Base-by-base conservation (phyloP, 2,888 invertebrate genomes). In the Apoda limacodes region DNA sequence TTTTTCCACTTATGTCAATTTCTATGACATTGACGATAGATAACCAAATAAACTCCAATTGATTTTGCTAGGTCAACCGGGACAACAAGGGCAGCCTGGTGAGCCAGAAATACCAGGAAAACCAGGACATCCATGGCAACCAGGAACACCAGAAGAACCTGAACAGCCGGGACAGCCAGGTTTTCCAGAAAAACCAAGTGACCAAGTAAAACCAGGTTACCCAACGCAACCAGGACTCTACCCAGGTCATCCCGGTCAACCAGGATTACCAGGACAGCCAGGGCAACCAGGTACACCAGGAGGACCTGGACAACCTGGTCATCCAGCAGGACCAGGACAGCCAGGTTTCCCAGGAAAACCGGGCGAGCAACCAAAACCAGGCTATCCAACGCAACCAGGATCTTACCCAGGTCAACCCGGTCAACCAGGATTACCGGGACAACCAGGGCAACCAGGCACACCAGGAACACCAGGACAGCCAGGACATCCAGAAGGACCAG, bases 181-280 rank as follows among this genome's bases (percentile, higher is more conserved):
- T 3, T 28, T 34, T 14, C 55, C 63, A 1, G 57, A 48, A 9
- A 17, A 40, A 1, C 83, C 49, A 74, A 56, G 50, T 71, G 54
- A 22, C 70, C 85, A 52, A 71, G 63, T 39, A 75, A 58, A 30
- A 1, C 58, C 54, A 1, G 50, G 58, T 9, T 26, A 46, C 1
- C 51, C 51, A 12, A 49, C 54, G 4, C 34, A 46, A 4, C 48
- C 54, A 3, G 52, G 43, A 6, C 5, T n/a, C n/a, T n/a, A 31
- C 9, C 40, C 43, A 5, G 44, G 42, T 17, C 29, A 36, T 42
- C 28, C 36, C 15, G 39, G 42, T 9, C 26, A 45, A 7, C 48
- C 46, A 21, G 51, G 51, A 32, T 24, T 35, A 2, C 39, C 40
- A 10, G 49, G 50, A 2, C 25, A 35, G 5, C 46, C 52, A 9